phyloP scores from a whole-genome alignment of 2,888 invertebrate genomes.

The Agonopterix subpropinquella region DNA sequence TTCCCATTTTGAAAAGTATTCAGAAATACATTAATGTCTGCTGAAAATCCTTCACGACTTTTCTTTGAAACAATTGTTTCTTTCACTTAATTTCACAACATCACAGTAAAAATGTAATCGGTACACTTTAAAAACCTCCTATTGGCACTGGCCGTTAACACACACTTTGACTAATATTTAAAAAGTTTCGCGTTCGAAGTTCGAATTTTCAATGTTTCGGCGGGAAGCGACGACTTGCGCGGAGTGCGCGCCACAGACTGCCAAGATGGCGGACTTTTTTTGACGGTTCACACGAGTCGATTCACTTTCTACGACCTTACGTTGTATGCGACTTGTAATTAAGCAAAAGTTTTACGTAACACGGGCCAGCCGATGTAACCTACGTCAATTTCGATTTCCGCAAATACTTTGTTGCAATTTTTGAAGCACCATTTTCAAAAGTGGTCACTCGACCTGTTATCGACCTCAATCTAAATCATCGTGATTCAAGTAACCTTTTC shows the following conservation, averaged over 20 bases:
- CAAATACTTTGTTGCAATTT: conserved; percentile 23
- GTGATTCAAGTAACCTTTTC: too few relatives aligned
- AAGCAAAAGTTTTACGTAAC: conserved; percentile 70
- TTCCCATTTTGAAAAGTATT: conserved; percentile 52
- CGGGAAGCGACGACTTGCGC: conserved; percentile 65
- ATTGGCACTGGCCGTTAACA: conserved; percentile 40
- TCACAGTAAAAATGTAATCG: conserved; percentile 34
- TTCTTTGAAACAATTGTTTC: conserved; percentile 40
- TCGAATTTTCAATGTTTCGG: conserved; percentile 42
- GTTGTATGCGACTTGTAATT: conserved; percentile 70
- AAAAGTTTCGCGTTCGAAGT: conserved; percentile 41
- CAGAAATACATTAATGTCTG: conserved; percentile 29
- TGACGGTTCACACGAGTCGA: conserved; percentile 73
- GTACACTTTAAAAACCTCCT: conserved; percentile 26
- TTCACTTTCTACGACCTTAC: conserved; percentile 76
- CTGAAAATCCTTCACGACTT: conserved; percentile 37
- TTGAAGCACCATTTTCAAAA: neutral
- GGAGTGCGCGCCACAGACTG: conserved; percentile 66
- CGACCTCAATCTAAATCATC: too few relatives aligned
- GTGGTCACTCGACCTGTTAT: too few relatives aligned
- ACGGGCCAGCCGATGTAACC: conserved; percentile 48
- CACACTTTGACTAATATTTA: conserved; percentile 35
- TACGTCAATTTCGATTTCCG: conserved; percentile 52
- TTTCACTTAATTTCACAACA: conserved; percentile 63
- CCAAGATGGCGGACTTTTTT: conserved; percentile 70